Evolutionary conservation across 2,888 invertebrate genomes (phyloP), one percentile per base, ranked within the genome.

Genomic region (Elysia crispata): DNA sequence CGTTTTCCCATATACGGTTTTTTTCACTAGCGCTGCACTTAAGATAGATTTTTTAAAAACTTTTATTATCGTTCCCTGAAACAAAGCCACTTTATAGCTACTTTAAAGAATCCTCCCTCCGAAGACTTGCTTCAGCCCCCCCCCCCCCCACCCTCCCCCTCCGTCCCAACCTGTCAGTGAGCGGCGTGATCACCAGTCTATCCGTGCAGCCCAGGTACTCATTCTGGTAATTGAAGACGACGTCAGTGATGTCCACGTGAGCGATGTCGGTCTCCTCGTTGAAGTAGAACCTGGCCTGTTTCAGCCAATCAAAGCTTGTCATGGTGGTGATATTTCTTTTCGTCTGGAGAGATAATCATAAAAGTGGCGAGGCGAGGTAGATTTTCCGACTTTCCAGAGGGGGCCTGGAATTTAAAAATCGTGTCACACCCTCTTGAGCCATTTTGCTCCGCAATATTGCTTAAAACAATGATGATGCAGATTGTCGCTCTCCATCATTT

Each of bases 161-260:
- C 54, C 54, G 13, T 54, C 20, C 54, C 54, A 13, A 13, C 54
- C 20, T 20, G 13, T 54, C 54, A n/a, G n/a, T n/a, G n/a, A n/a
- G n/a, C n/a, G n/a, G n/a, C n/a, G 98, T 98, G 85, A 98, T 98
- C 31, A 98, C 98, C 81, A 98, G 94, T 83, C 98, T 94, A 87
- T 98, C 98, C 0, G 98, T 98, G 90, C 98, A 98, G 0, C 98
- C 98, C 54, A 98, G 93, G 92, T 98, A 98, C 92, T 98, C 98
- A 91, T 98, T 98, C 92, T 98, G 98, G 91, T 98, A 98, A 0
- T 95, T 95, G 89, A 98, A 98, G 1, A 96, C 96, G 0, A 98
- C 98, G 90, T 98, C 98, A 0, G 98, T 98, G 1, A 98, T 97
- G 0, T 95, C 95, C 83, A 98, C 96, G 93, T 95, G 95, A 0